Percentiles rank a stretch among this genome's conserved stretches.
phyloP scores from a whole-genome alignment of 2,888 invertebrate genomes.

The Blastobasis adustella region DNA sequence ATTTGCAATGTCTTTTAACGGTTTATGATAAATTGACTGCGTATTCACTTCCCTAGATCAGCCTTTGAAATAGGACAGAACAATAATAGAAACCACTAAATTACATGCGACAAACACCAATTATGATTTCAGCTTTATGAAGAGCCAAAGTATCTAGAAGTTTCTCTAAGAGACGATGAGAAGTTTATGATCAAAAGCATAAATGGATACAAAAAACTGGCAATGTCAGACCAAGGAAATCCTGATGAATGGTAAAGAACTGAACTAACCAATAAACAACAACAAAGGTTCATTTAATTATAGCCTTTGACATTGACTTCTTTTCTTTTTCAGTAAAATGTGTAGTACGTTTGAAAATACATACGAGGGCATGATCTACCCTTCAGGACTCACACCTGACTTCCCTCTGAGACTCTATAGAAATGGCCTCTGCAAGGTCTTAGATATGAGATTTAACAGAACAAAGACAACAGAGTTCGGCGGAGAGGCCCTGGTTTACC shows the following conservation, averaged over 20 bases:
- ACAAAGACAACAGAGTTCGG: constrained; percentile 47
- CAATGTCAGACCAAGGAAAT: constrained; percentile 32
- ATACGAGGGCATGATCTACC: constrained; percentile 84
- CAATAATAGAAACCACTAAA: too few species aligned
- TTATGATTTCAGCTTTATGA: too few species aligned
- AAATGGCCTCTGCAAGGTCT: constrained; percentile 83
- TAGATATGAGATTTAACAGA: constrained; percentile 56
- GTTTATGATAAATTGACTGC: too few species aligned
- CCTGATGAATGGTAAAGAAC: constrained; percentile 28
- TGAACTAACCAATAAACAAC: not conserved
- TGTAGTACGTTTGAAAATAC: constrained; percentile 81
- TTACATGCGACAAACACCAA: too few species aligned
- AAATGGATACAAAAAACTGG: constrained; percentile 35
- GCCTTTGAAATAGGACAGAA: too few species aligned
- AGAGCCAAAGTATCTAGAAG: constrained; percentile 17
- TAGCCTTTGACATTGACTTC: not conserved
- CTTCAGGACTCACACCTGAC: constrained; percentile 70
- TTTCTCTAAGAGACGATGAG: constrained; percentile 26
- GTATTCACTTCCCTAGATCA: too few species aligned
- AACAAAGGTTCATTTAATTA: not conserved
- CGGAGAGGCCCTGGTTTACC: constrained; percentile 75
- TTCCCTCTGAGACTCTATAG: constrained; percentile 78
- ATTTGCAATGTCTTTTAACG: too few species aligned
- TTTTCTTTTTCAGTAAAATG: constrained; percentile 45
- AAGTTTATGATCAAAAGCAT: constrained; percentile 41